These are phyloP conservation scores for Slavum lentiscoides DNA, from an alignment of 2,888 invertebrate genomes.

Conservation along the genomic window DNA sequence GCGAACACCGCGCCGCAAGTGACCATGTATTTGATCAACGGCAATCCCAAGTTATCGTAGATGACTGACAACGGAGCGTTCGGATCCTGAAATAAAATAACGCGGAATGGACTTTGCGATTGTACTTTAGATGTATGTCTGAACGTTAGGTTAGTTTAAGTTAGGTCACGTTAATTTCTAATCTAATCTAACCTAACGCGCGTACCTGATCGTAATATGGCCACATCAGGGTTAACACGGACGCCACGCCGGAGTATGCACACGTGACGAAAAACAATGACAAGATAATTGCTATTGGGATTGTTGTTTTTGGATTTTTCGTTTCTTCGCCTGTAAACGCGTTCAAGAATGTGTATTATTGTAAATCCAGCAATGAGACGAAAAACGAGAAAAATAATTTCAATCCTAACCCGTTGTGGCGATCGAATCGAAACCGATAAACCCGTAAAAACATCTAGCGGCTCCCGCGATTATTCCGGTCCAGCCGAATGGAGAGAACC, in stretches of 20 bases:
- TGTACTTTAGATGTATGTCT: too few relatives aligned
- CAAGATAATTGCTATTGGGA: slow-evolving; percentile 85
- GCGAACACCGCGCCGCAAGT: slow-evolving; percentile 90
- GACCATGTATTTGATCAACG: slow-evolving; percentile 83
- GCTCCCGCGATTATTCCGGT: slow-evolving; percentile 85
- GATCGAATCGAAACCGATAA: slow-evolving; percentile 93
- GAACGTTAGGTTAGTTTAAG: too few relatives aligned
- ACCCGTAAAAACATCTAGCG: slow-evolving; percentile 75
- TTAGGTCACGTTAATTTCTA: too few relatives aligned
- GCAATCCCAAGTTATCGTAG: slow-evolving; percentile 77
- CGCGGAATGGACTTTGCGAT: too few relatives aligned
- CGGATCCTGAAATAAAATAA: slow-evolving; percentile 64
- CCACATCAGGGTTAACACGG: slow-evolving; percentile 90
- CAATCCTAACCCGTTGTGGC: slow-evolving; percentile 73
- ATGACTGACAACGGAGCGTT: slow-evolving; percentile 87
- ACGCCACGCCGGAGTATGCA: slow-evolving; percentile 89
- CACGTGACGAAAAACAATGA: slow-evolving; percentile 82
- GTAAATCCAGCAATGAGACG: too few relatives aligned
- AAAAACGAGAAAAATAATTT: too few relatives aligned
- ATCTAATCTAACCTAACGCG: too few relatives aligned
- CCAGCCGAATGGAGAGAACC: slow-evolving; percentile 89
- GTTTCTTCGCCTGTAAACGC: slow-evolving; percentile 74
- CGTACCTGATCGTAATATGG: slow-evolving; percentile 83
- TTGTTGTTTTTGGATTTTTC: slow-evolving; percentile 86
- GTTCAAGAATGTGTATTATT: too few relatives aligned